Base-by-base conservation (phyloP, 2,113 vertebrate genomes). In the Varanus salvator region DNA sequence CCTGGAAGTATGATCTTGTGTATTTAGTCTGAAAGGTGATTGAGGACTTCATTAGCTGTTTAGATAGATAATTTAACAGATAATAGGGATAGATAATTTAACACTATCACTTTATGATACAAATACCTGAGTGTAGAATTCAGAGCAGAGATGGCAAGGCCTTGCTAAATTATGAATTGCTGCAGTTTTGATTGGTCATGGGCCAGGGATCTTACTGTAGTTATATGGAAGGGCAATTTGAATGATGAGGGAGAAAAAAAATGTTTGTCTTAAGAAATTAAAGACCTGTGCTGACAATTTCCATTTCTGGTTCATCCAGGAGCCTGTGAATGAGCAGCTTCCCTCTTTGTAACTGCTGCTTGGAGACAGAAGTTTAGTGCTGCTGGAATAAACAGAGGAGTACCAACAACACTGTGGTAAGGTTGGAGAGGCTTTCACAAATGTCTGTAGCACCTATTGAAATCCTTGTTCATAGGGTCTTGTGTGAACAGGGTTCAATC, bases 141-240 rank as follows among this genome's bases (percentile, higher is more conserved):
- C 86, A 76, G 78, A 3, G 19, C 91, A 84, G 0, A 87, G 31
- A 89, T 90, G 91, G n/a, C 31, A 34, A 77, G 71, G 6, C 80
- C 69, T 76, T 7, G 89, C 74, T 75, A 77, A 48, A 88, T 94
- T 31, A 80, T 80, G 93, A 86, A 86, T 89, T 94, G 57, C 15
- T 25, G 68, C 14, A 48, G 25, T 6, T 85, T 92, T 83, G 77
- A 60, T 77, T 77, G 87, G 25, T 29, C 74, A 77, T 60, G 72
- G 88, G 74, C 25, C 84, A 90, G 52, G 9, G 68, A 60, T 17
- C 75, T 90, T 87, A 27, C 3, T 52, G 19, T 71, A 27, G 44
- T 21, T 21, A 21, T 66, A 83, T 52, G 77, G 48, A 80, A 52
- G 27, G 54, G 50, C 77, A 52, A 31, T 68, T 66, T 83, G 38